These are phyloP conservation scores for Amitus sp. DNA, from an alignment of 2,888 invertebrate genomes.

Conservation along the genomic window DNA sequence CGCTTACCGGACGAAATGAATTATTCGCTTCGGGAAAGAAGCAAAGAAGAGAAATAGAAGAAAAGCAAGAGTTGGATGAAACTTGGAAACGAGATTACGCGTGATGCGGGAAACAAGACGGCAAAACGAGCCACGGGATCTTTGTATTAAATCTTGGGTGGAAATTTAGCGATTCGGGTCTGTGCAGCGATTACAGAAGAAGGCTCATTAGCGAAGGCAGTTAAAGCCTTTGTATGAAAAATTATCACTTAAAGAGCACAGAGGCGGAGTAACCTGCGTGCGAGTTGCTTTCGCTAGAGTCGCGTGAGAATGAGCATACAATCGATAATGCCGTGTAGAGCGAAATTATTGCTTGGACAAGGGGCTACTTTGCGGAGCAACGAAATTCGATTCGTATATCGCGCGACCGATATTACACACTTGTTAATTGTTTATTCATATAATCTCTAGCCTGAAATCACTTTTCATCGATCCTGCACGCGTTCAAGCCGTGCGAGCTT, in stretches of 20 bases:
- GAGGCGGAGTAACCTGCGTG: conserved; percentile 20
- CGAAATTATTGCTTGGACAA: conserved; percentile 35
- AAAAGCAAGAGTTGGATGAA: conserved; percentile 10
- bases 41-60: too few species aligned
- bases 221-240: conserved; percentile 20
- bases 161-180: neutral
- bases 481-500: neutral
- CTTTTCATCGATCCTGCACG: conserved; percentile 13
- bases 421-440: conserved; percentile 38
- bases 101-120: conserved; percentile 13
- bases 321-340: conserved; percentile 38
- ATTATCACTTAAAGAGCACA: conserved; percentile 27
- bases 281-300: conserved; percentile 26
- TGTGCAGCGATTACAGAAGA: neutral
- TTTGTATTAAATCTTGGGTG: neutral
- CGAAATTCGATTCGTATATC: conserved; percentile 31
- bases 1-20: conserved; percentile 21
- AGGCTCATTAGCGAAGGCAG: neutral
- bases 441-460: conserved; percentile 30
- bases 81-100: conserved; percentile 26
- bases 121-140: neutral
- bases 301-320: conserved; percentile 31
- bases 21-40: conserved; percentile 14
- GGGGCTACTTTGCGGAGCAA: conserved; percentile 28
- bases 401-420: conserved; percentile 32